Evolutionary conservation across 2,113 vertebrate genomes (phyloP).

Genomic region (Peromyscus californicus): DNA sequence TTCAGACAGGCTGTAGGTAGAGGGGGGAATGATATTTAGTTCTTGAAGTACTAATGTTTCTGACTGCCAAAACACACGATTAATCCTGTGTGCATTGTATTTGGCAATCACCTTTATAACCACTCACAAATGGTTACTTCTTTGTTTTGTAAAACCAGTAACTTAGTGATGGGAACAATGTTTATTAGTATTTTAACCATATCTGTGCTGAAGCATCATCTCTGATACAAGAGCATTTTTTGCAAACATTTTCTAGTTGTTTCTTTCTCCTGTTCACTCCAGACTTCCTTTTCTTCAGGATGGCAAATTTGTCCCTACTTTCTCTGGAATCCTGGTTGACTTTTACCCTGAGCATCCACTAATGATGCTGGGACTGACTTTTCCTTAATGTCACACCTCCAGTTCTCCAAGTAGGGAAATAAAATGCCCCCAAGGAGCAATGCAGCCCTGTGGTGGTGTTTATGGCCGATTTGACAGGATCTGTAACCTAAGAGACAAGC

Average conservation of each 20-base stretch:
- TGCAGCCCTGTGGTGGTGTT: background rate
- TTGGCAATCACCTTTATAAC: conserved; percentile 47
- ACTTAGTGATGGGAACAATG: background rate
- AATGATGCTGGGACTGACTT: background rate
- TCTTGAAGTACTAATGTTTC: conserved; percentile 41
- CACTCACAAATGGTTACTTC: conserved; percentile 43
- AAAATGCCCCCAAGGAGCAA: background rate
- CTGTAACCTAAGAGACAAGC: background rate
- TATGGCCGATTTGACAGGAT: background rate
- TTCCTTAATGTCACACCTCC: background rate
- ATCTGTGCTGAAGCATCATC: conserved; percentile 7
- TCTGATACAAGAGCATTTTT: conserved; percentile 16
- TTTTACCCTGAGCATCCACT: background rate
- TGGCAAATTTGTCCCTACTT: background rate
- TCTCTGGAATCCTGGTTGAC: background rate
- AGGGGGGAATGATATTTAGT: background rate
- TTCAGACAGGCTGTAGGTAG: conserved; percentile 9
- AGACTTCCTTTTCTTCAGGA: background rate
- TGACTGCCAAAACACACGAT: conserved; percentile 18
- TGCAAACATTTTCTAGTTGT: conserved; percentile 8
- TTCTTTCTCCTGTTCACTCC: background rate
- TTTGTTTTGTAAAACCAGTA: conserved; percentile 40
- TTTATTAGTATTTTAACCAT: conserved; percentile 14
- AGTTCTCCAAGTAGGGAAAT: background rate
- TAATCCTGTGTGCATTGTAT: conserved; percentile 18